phyloP scores from a whole-genome alignment of 2,113 vertebrate species.

The Pygoscelis adeliae region DNA sequence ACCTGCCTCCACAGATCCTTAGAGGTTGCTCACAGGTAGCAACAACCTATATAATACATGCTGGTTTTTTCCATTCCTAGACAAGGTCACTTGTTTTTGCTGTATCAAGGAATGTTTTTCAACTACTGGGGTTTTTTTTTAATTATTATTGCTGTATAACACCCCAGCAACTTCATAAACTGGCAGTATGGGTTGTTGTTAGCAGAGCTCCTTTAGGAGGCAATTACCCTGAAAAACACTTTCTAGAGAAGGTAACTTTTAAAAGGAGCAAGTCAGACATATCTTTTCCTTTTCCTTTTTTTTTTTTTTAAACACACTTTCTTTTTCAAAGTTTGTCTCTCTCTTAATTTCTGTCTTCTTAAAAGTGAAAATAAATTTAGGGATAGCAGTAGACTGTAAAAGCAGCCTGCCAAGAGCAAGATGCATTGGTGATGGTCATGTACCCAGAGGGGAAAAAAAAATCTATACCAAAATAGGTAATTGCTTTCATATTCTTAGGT shows the following conservation, averaged over 20 bases:
- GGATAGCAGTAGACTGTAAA: not conserved
- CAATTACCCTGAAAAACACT: not conserved
- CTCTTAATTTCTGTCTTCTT: not conserved
- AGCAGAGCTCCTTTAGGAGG: not conserved
- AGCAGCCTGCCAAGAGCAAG: not conserved
- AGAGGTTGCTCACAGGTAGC: not conserved
- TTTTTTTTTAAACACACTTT: not conserved
- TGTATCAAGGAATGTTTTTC: not conserved
- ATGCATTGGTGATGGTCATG: not conserved
- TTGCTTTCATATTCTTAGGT: conserved; percentile 20
- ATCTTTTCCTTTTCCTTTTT: not conserved
- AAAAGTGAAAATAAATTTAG: not conserved
- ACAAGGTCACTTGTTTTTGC: not conserved
- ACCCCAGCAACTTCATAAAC: not conserved
- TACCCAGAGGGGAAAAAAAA: not conserved
- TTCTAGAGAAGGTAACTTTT: not conserved
- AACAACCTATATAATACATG: not conserved
- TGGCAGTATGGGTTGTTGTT: not conserved
- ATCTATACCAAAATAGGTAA: conserved; percentile 2
- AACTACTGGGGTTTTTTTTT: accelerated
- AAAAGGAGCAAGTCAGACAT: not conserved
- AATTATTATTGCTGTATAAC: not conserved
- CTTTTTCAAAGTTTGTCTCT: not conserved
- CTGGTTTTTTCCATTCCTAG: not conserved
- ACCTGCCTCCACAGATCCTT: not conserved